A percentile compares a stretch with the other conserved stretches of the same genome.
Evolutionary conservation across 2,113 vertebrate species (phyloP).

Genomic region (Tupaia chinensis): DNA sequence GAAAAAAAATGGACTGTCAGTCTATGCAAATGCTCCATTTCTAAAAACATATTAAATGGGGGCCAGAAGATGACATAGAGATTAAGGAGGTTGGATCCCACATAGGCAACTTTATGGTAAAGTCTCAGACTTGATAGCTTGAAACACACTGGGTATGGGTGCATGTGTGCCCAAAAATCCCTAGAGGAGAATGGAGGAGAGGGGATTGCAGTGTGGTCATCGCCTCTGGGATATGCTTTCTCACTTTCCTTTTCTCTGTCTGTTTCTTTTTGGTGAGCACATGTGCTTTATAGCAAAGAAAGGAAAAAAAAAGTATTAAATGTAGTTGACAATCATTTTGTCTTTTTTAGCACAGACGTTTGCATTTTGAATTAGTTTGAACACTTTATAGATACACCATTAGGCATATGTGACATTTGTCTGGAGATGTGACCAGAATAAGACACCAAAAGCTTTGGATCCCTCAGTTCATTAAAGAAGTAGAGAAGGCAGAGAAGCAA

Average conservation of each 20-base stretch:
- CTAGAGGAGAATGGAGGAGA: no score
- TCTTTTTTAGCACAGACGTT: conserved; percentile 75
- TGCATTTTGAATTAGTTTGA: conserved; percentile 81
- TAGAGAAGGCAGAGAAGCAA: neutral
- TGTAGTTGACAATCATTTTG: conserved; percentile 83
- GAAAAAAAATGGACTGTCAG: conserved; percentile 83
- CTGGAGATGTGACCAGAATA: conserved; percentile 77
- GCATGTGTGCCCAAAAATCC: no score
- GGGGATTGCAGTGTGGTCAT: no score
- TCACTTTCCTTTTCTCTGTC: no score
- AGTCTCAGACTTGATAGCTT: no score
- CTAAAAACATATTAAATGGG: conserved; percentile 47
- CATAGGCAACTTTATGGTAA: no score
- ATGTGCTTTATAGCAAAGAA: no score
- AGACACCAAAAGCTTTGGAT: neutral
- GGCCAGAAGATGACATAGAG: no score
- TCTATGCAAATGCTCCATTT: conserved; percentile 80
- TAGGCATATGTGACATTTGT: conserved; percentile 72
- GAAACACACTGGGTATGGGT: no score
- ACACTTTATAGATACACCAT: conserved; percentile 78
- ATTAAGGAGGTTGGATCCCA: no score
- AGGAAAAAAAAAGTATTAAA: neutral
- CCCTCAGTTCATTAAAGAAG: neutral
- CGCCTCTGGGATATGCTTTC: no score
- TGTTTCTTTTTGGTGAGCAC: no score